Conservation (phyloP, 2,888 invertebrate genomes). For the Dendrolimus houi region DNA sequence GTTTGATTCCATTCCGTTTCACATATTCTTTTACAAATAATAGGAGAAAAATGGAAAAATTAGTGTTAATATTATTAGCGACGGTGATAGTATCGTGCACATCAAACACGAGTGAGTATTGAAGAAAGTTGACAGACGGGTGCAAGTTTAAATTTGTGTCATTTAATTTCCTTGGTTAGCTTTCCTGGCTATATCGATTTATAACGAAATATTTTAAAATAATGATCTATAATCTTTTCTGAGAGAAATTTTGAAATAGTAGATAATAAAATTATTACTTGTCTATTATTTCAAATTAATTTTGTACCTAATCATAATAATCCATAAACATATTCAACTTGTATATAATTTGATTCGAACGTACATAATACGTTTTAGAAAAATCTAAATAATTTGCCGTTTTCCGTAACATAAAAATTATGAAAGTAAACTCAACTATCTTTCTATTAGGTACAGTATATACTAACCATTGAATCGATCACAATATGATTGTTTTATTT, state of each 20-base stretch:
- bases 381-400: no score
- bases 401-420: no score
- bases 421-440: no score
- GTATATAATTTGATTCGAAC: no score
- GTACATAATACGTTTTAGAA: no score
- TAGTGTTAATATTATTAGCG: conserved; percentile 45
- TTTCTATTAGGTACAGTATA: no score
- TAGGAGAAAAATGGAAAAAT: conserved; percentile 38
- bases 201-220: background rate
- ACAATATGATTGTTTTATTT: no score
- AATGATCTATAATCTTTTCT: no score
- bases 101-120: conserved; percentile 61
- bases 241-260: no score
- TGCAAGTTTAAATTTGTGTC: conserved; percentile 29
- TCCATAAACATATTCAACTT: background rate
- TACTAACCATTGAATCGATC: no score
- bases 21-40: conserved; percentile 8
- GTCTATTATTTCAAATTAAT: background rate
- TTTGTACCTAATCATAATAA: background rate
- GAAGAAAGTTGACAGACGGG: conserved; percentile 54
- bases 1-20: background rate
- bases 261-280: background rate
- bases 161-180: conserved; percentile 12
- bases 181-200: background rate
- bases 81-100: conserved; percentile 44